Conservation (phyloP, 2,113 vertebrate genomes). For the Cololabis saira region DNA sequence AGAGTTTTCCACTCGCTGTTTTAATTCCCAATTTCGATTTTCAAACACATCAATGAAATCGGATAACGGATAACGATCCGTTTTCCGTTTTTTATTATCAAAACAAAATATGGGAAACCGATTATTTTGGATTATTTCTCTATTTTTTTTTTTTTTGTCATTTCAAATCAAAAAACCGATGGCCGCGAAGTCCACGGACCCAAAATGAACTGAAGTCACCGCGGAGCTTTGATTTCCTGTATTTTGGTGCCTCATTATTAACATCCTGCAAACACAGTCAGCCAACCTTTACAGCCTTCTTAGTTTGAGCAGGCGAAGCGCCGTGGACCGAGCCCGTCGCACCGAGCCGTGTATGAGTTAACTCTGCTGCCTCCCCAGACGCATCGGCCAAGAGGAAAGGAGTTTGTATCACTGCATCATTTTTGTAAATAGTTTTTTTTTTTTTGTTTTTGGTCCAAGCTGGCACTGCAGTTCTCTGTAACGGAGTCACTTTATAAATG, state of each 20-base stretch:
- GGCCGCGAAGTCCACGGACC: no score
- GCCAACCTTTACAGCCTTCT: constrained; percentile 1
- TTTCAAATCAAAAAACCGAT: no score
- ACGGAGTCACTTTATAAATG: neutral
- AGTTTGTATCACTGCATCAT: constrained; percentile 25
- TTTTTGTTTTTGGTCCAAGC: neutral
- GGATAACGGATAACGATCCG: no score
- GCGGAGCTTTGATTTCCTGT: neutral
- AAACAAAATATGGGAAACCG: no score
- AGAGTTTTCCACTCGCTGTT: no score
- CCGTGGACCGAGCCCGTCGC: neutral
- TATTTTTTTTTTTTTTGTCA: no score
- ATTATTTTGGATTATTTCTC: no score
- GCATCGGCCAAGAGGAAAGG: neutral
- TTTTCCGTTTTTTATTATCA: no score
- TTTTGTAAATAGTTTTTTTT: constrained; percentile 62
- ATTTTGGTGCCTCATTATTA: constrained; percentile 10
- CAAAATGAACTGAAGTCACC: neutral
- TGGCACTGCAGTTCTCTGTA: neutral
- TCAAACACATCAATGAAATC: no score
- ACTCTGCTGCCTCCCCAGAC: neutral
- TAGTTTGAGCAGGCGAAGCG: neutral
- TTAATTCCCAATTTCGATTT: no score
- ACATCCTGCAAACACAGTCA: neutral
- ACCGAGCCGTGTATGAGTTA: no score